Base-by-base conservation (phyloP, 2,797 vertebrate genomes). In the Sebastes kiyomatsui region DNA sequence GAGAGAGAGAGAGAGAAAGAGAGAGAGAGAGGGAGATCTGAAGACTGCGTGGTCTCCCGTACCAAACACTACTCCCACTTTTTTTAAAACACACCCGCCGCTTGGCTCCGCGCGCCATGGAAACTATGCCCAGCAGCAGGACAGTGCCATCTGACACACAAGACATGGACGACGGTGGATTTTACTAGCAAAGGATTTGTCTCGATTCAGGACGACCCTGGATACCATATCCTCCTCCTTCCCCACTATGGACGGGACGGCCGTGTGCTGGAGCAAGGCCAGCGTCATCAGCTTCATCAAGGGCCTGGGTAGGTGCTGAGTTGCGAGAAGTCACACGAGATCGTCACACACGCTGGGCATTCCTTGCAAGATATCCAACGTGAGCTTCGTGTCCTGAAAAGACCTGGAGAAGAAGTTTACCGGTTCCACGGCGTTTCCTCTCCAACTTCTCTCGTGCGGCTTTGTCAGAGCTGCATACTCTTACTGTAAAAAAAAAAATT, bases 201-300 rank as follows among this genome's bases (percentile, higher is more conserved):
- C 76, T 83, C 69, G n/a, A 77, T 49, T 90, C 58, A 80, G 77
- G 88, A 84, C 72, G 77, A 81, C 30, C 82, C 87, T 93, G 93
- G 94, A 94, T 88, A 88, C 77, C 20, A 8, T 86, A 25, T 86
- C 88, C 28, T 88, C 90, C 28, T 88, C 90, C 81, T 90, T 94
- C 88, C 88, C 93, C 82, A 93, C 96, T 89, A 98, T 98, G 97
- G 97, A 98, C 92, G 93, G 97, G 87, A 96, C 96, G 83, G 94
- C 96, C 69, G 94, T 97, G 82, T 99, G 98, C 93, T 99, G 98
- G 98, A 97, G 97, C 91, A 97, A 96, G 91, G 96, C 97, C 95
- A 97, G 96, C 60, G 95, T 98, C 95, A 96, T 98, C 94, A 94
- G 96, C 96, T 97, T 99, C 94, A 98, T 99, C 94, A 99, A 98